Base-by-base conservation (phyloP, 2,113 vertebrate genomes). In the Himantopus leucocephalus region DNA sequence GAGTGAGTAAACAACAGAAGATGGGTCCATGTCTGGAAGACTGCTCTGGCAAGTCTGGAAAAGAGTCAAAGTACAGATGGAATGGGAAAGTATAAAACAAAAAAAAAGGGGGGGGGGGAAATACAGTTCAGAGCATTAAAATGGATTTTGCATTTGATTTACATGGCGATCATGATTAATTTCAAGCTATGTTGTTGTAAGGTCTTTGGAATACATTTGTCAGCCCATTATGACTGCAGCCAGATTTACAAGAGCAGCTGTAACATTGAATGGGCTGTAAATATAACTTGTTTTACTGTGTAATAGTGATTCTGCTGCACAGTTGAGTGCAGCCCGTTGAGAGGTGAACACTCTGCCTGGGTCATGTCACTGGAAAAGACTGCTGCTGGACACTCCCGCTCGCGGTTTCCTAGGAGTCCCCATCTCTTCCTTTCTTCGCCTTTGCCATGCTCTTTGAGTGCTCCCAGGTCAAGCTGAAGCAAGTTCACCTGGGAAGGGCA, bases 121-220 rank as follows among this genome's bases (percentile, higher is more conserved):
- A 86, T 72, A 47, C 16, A 72, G 10, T 87, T 81, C 53, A 87
- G 43, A 89, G 35, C 21, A 89, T 85, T 94, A 84, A 86, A 72
- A 87, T 50, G 6, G 14, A 64, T 72, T 91, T 84, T 87, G 35
- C 32, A 60, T 87, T 86, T 92, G 30, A 76, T 95, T 95, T 97
- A 62, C 43, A 37, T 76, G 29, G 19, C 39, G 78, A n/a, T 39
- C 9, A 34, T 53, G 21, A 64, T 89, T 89, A 8, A 56, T 91
- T 88, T 89, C 67, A 68, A 74, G 21, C 27, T 72, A 12, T 39
- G 13, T 24, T 45, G 3, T 75, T 60, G 29, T 35, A 58, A 0
- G 0, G 24, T 79, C 35, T 85, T 85, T 64, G 30, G 29, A 90
- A 85, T 60, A 76, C 14, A 24, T 90, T 90, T 88, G 20, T 83